These are phyloP conservation scores for Craseonycteris thonglongyai DNA, from an alignment of 2,113 vertebrate species.

Conservation along the genomic window DNA sequence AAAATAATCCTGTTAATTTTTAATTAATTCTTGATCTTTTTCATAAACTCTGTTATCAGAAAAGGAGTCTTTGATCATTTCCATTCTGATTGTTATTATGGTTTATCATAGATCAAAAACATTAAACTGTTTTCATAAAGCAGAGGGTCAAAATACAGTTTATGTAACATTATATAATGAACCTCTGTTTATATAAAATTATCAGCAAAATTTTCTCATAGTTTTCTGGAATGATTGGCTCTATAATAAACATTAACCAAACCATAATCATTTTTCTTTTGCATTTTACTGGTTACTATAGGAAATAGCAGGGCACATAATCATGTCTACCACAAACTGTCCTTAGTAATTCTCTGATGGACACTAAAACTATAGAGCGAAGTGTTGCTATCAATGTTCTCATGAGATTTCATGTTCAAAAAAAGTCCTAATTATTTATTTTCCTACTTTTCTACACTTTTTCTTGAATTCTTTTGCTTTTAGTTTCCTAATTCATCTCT, in stretches of 20 bases:
- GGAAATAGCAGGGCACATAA: not conserved
- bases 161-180: not conserved
- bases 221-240: not conserved
- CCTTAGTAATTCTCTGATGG: not conserved
- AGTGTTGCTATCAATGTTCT: not conserved
- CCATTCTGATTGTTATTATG: not conserved
- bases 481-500: not conserved
- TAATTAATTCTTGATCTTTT: not conserved
- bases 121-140: not conserved
- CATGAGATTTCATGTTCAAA: not conserved
- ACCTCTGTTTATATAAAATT: not conserved
- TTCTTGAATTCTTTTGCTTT: not conserved
- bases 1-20: not conserved
- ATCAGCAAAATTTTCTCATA: not conserved
- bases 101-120: not conserved
- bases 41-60: not conserved
- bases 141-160: not conserved
- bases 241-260: not conserved
- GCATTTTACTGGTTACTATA: not conserved
- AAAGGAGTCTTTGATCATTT: not conserved
- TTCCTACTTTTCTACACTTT: not conserved
- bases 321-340: not conserved
- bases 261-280: not conserved
- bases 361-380: not conserved
- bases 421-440: not conserved